Conservation (phyloP, 1,140 invertebrate species). For the Periplaneta americana region DNA sequence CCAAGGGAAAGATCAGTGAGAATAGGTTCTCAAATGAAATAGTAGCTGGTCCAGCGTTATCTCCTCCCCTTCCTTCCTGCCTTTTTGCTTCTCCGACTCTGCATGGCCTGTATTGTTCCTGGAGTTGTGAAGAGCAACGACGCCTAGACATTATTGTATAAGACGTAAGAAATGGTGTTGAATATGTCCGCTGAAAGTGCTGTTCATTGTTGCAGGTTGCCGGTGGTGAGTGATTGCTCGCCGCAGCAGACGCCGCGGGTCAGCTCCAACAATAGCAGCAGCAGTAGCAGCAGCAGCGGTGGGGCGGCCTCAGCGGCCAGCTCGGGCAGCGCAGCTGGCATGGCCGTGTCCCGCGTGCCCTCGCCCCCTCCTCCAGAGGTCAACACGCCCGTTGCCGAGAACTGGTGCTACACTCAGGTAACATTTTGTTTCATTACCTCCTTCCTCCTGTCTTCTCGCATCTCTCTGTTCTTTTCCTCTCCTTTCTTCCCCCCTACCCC, state of each 20-base stretch:
- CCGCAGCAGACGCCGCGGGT: conserved; percentile 65
- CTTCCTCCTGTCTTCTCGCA: background rate
- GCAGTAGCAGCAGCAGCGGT: conserved; percentile 48
- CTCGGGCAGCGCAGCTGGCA: conserved; percentile 30
- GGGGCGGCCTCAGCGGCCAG: background rate
- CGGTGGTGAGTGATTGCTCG: conserved; percentile 80
- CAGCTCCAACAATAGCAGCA: conserved; percentile 62
- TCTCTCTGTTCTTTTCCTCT: background rate
- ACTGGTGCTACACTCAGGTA: conserved; percentile 96
- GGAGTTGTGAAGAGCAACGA: too few relatives aligned
- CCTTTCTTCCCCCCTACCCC: background rate
- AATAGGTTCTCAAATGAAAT: too few relatives aligned
- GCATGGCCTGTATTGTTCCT: too few relatives aligned
- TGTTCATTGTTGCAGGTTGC: conserved; percentile 73
- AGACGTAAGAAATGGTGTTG: too few relatives aligned
- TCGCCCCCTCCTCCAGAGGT: conserved; percentile 85
- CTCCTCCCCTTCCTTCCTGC: too few relatives aligned
- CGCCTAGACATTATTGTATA: too few relatives aligned
- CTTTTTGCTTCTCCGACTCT: too few relatives aligned
- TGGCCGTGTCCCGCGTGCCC: conserved; percentile 86
- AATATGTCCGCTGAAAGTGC: too few relatives aligned
- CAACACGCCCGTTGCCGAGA: conserved; percentile 89
- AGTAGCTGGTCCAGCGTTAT: too few relatives aligned
- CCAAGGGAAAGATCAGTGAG: too few relatives aligned
- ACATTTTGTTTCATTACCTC: conserved; percentile 27